Conservation (phyloP, 2,113 vertebrate genomes). For the Psilopsiagon aurifrons region DNA sequence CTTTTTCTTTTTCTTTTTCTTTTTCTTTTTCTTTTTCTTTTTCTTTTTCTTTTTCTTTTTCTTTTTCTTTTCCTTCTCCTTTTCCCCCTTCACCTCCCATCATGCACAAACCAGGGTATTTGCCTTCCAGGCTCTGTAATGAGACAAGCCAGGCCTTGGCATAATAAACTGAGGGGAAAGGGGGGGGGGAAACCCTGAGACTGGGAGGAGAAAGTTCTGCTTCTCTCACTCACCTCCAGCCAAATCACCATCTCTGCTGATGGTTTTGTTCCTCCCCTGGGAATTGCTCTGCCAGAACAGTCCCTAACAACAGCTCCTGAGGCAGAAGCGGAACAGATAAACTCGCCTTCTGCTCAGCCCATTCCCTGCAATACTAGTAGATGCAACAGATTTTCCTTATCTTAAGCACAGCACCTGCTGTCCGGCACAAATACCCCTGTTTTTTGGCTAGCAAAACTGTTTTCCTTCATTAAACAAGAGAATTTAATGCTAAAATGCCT, state of each 20-base stretch:
- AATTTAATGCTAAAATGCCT: constrained; percentile 20
- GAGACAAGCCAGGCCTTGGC: not conserved
- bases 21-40: not conserved
- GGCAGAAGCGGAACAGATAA: not conserved
- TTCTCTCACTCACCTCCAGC: not conserved
- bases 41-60: not conserved
- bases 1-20: no score
- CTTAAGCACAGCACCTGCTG: constrained; percentile 20
- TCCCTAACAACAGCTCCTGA: not conserved
- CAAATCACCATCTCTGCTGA: not conserved
- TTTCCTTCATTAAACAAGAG: constrained; percentile 27
- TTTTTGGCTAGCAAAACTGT: not conserved
- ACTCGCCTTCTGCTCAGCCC: not conserved
- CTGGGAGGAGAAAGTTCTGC: not conserved
- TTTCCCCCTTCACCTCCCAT: not conserved
- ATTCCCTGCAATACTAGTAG: not conserved
- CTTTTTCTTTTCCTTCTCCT: no score
- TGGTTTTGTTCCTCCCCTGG: not conserved
- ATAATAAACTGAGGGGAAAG: not conserved
- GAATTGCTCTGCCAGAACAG: not conserved
- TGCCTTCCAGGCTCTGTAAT: not conserved
- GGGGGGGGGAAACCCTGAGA: not conserved
- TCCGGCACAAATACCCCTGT: not conserved
- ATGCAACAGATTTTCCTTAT: not conserved
- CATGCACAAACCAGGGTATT: not conserved